Percentiles rank a stretch among this genome's conserved stretches.
Conservation (phyloP, 2,113 vertebrate genomes). For the Gallinago paraguaiae region DNA sequence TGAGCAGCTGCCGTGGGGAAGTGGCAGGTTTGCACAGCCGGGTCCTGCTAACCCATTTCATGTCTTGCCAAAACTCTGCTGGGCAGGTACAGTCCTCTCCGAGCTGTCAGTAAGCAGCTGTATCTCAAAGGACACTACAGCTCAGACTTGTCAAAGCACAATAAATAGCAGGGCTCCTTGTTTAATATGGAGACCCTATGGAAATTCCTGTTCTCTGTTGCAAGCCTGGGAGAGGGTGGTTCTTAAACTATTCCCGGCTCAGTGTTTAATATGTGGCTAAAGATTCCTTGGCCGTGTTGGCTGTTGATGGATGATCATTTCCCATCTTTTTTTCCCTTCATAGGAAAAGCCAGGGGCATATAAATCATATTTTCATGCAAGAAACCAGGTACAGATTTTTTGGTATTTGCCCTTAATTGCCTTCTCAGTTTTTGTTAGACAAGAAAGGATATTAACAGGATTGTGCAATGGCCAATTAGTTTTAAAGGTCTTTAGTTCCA, state of each 20-base stretch:
- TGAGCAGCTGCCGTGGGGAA: neutral
- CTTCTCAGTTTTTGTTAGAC: conserved; percentile 23
- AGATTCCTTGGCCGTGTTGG: neutral
- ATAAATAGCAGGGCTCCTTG: neutral
- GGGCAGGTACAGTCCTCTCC: neutral
- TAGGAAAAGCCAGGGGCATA: neutral
- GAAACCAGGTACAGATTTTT: conserved; percentile 17
- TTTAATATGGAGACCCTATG: neutral
- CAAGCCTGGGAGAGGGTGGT: neutral
- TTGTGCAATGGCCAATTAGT: conserved; percentile 61
- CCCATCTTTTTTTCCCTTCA: neutral
- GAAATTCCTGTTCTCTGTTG: neutral
- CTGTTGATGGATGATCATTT: neutral
- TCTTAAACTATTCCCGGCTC: neutral
- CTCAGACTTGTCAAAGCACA: neutral
- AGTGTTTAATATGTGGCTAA: neutral
- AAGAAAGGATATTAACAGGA: conserved; percentile 52
- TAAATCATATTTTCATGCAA: neutral
- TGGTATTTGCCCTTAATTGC: conserved; percentile 57
- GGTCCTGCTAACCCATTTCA: neutral
- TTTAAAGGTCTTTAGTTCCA: conserved; percentile 69
- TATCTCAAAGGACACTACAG: neutral
- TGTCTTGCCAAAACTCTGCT: neutral
- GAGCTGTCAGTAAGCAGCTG: neutral
- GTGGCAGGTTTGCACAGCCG: neutral